Percentiles rank a stretch among this genome's conserved stretches.
These are phyloP conservation scores for Hoplias malabaricus DNA, from an alignment of 2,113 vertebrate species.

Conservation along the genomic window DNA sequence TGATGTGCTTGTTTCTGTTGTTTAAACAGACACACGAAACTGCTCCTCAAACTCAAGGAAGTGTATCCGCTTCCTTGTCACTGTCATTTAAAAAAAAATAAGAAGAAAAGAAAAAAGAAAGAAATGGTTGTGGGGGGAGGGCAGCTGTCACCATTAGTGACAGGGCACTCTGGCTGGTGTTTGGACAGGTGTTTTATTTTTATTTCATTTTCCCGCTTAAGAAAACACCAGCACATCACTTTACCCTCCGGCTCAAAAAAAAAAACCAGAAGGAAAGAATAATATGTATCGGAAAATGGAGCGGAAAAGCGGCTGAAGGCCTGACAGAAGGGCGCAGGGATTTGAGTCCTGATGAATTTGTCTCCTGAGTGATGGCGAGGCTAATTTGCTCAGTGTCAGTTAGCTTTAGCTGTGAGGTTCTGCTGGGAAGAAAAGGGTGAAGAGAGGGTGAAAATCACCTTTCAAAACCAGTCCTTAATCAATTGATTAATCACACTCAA, in stretches of 20 bases:
- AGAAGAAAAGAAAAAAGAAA: background rate
- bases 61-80: background rate
- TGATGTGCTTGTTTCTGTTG: background rate
- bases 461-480: too few relatives aligned
- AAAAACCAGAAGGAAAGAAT: conserved; percentile 64
- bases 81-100: background rate
- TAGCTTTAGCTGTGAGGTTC: conserved; percentile 7
- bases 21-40: background rate
- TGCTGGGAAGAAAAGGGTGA: background rate
- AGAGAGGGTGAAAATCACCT: too few relatives aligned
- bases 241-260: conserved; percentile 53
- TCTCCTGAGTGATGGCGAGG: conserved; percentile 53
- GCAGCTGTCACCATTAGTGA: conserved; percentile 69
- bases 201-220: conserved; percentile 50
- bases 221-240: conserved; percentile 69
- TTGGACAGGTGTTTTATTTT: conserved; percentile 78
- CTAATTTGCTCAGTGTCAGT: conserved; percentile 41
- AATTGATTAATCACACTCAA: too few relatives aligned
- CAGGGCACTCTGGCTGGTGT: conserved; percentile 71
- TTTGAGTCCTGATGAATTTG: conserved; percentile 62
- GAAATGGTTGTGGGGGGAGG: too few relatives aligned
- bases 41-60: background rate
- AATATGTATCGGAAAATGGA: conserved; percentile 58
- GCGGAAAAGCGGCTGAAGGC: conserved; percentile 49
- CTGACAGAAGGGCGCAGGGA: conserved; percentile 60